A percentile compares a stretch with the other conserved stretches of the same genome.
Evolutionary conservation across 2,797 vertebrate species (phyloP).

Genomic region (Threskiornis aethiopicus): DNA sequence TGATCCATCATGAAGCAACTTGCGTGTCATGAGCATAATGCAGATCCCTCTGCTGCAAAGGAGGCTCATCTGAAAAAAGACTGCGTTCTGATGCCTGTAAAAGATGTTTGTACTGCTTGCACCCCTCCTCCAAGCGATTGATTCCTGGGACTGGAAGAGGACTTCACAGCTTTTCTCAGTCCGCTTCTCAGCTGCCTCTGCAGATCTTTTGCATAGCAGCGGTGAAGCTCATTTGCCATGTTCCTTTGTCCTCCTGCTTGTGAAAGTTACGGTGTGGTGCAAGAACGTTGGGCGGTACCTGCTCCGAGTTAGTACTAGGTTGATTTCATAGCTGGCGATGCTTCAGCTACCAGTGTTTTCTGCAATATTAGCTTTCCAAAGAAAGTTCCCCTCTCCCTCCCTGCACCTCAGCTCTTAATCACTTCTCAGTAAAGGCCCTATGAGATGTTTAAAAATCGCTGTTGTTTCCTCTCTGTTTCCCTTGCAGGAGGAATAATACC

Average conservation of each 20-base stretch:
- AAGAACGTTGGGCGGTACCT: neutral
- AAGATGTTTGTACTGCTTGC: neutral
- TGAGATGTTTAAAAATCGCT: neutral
- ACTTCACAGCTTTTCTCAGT: neutral
- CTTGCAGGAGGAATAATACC: neutral
- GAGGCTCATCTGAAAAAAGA: neutral
- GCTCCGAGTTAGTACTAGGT: neutral
- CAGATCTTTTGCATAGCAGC: neutral
- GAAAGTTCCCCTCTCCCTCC: neutral
- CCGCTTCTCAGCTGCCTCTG: neutral
- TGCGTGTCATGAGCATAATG: rapidly evolving
- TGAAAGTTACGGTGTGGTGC: neutral
- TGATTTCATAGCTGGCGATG: neutral
- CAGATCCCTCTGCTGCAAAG: neutral
- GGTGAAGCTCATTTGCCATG: neutral
- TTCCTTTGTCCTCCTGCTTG: neutral
- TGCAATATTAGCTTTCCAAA: neutral
- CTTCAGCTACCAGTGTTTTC: neutral
- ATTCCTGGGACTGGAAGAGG: neutral
- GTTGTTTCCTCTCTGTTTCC: neutral
- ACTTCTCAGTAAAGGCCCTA: neutral
- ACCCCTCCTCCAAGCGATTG: neutral
- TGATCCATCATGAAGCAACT: neutral
- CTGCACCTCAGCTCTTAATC: neutral
- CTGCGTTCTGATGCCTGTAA: rapidly evolving